phyloP scores from a whole-genome alignment of 2,797 vertebrate genomes.

The Ctenopoma multispine region DNA sequence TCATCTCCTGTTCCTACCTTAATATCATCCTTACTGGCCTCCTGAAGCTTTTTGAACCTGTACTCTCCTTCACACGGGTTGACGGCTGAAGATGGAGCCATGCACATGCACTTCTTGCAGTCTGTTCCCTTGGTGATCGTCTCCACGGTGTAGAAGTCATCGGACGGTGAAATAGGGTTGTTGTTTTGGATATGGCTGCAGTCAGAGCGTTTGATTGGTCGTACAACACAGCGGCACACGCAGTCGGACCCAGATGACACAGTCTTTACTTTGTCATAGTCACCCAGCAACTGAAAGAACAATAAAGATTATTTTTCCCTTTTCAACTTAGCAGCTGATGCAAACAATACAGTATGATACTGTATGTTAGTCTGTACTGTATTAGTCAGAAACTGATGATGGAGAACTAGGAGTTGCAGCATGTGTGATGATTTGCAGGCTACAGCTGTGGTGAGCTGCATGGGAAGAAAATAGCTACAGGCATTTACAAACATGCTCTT shows the following conservation, averaged over 20 bases:
- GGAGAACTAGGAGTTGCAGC: not conserved
- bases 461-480: constrained; percentile 30
- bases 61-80: constrained; percentile 95
- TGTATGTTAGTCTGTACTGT: not conserved
- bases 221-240: constrained; percentile 92
- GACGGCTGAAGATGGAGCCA: constrained; percentile 92
- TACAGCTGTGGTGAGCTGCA: constrained; percentile 36
- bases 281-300: constrained; percentile 87
- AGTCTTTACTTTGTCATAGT: constrained; percentile 96
- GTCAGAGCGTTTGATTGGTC: constrained; percentile 89
- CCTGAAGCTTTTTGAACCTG: constrained; percentile 91
- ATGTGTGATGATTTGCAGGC: constrained; percentile 34
- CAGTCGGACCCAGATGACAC: constrained; percentile 93
- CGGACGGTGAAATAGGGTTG: constrained; percentile 66
- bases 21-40: constrained; percentile 87
- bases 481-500: constrained; percentile 49
- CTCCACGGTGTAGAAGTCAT: constrained; percentile 92
- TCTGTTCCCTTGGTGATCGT: constrained; percentile 91
- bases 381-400: not conserved
- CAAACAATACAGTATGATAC: not conserved
- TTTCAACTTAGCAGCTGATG: not conserved
- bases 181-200: constrained; percentile 86
- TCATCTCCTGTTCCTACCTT: constrained; percentile 84
- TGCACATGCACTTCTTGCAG: constrained; percentile 93
- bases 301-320: not conserved